These are phyloP conservation scores for Cavia porcellus DNA, from an alignment of 2,113 vertebrate species.

Conservation along the genomic window DNA sequence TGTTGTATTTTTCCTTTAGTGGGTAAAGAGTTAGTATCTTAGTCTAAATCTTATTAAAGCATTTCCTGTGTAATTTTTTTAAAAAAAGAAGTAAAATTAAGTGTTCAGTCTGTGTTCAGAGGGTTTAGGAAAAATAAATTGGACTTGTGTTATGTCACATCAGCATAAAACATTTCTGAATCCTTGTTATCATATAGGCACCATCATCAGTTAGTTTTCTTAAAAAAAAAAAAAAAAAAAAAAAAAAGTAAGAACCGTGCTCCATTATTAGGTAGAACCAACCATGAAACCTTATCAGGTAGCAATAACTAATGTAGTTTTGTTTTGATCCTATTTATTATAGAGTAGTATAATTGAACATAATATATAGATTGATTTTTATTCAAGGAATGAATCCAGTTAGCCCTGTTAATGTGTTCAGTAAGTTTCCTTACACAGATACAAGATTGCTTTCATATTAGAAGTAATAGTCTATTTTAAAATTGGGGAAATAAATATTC, in stretches of 20 bases:
- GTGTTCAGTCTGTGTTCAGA: neutral
- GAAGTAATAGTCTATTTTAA: slow-evolving; percentile 40
- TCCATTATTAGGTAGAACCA: neutral
- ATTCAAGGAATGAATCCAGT: slow-evolving; percentile 4
- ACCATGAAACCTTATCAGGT: neutral
- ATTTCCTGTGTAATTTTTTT: slow-evolving; percentile 1
- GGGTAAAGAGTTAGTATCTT: neutral
- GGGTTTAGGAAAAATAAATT: neutral
- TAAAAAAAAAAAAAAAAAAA: too few relatives aligned
- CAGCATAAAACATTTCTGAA: neutral
- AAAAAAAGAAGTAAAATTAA: neutral
- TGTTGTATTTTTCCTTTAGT: neutral
- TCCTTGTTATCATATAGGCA: slow-evolving; percentile 40
- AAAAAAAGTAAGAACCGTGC: slow-evolving; percentile 7
- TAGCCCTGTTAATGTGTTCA: slow-evolving; percentile 49
- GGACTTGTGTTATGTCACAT: slow-evolving; percentile 15
- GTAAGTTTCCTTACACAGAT: slow-evolving; percentile 52
- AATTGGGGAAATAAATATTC: slow-evolving; percentile 57
- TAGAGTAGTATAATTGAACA: slow-evolving; percentile 48
- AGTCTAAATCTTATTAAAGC: neutral
- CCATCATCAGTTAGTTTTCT: neutral
- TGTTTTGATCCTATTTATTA: slow-evolving; percentile 35
- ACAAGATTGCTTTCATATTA: slow-evolving; percentile 37
- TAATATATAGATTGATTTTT: slow-evolving; percentile 54
- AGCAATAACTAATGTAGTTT: neutral